Percentiles rank a stretch among this genome's conserved stretches.
Conservation (phyloP, 2,797 vertebrate genomes). For the Cryptoprocta ferox region DNA sequence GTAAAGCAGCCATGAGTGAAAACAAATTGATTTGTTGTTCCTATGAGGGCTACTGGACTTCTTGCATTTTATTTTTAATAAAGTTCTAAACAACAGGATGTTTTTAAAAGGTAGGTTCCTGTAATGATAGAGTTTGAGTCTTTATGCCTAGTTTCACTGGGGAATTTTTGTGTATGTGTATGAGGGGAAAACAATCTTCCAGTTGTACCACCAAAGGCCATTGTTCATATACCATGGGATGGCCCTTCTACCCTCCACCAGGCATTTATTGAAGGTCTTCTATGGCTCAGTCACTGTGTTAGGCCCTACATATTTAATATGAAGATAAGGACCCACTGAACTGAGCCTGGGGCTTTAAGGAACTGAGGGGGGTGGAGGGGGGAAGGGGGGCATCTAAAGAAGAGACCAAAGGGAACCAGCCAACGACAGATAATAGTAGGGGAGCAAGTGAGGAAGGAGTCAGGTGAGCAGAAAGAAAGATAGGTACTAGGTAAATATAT, state of each 20-base stretch:
- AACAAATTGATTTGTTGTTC: slow-evolving; percentile 28
- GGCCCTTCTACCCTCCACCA: neutral
- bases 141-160: neutral
- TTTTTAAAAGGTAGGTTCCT: neutral
- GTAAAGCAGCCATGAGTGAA: slow-evolving; percentile 8
- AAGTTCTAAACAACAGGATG: neutral
- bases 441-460: neutral
- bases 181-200: neutral
- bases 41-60: neutral
- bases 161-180: neutral
- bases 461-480: neutral
- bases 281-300: neutral
- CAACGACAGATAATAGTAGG: neutral
- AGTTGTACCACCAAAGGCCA: neutral
- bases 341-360: neutral
- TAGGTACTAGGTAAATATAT: neutral
- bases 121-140: neutral
- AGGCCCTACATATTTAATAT: neutral
- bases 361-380: neutral
- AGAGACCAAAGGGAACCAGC: neutral
- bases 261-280: neutral
- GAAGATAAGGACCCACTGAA: neutral
- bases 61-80: slow-evolving; percentile 58
- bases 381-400: too few species aligned
- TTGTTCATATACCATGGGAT: neutral